Conservation (phyloP, 1,140 invertebrate species). For the Ceratosolen fusciceps region DNA sequence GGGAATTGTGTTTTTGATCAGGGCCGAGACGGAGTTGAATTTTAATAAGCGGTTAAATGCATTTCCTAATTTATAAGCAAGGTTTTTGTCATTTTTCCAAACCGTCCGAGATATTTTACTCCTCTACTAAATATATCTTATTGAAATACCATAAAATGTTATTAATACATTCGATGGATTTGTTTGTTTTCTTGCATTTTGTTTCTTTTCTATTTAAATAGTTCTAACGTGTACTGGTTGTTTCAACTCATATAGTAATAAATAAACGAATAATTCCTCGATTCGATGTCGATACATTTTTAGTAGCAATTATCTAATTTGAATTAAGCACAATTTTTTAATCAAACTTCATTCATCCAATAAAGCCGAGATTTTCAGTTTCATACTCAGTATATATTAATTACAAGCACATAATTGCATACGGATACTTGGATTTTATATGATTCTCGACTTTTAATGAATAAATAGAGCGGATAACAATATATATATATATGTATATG, state of each 20-base stretch:
- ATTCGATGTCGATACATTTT: too few relatives aligned
- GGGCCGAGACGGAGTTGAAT: neutral
- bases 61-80: slow-evolving; percentile 35
- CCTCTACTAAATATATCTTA: neutral
- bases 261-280: too few relatives aligned
- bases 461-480: too few relatives aligned
- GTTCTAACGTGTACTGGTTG: too few relatives aligned
- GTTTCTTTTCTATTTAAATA: too few relatives aligned
- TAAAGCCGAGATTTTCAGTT: neutral
- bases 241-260: too few relatives aligned
- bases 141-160: slow-evolving; percentile 7
- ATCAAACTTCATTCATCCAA: neutral
- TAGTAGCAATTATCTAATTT: too few relatives aligned
- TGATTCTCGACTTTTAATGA: neutral
- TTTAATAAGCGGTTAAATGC: slow-evolving; percentile 17
- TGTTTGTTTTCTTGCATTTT: too few relatives aligned
- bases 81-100: neutral
- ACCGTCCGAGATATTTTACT: neutral
- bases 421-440: neutral
- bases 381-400: neutral
- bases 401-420: neutral
- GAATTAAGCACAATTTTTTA: neutral
- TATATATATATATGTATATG: too few relatives aligned
- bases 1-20: slow-evolving; percentile 35
- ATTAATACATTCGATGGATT: neutral